Evolutionary conservation across 53 echinoderm and acorn worm species (phyloP).

Genomic region (Stichopus horrens): DNA sequence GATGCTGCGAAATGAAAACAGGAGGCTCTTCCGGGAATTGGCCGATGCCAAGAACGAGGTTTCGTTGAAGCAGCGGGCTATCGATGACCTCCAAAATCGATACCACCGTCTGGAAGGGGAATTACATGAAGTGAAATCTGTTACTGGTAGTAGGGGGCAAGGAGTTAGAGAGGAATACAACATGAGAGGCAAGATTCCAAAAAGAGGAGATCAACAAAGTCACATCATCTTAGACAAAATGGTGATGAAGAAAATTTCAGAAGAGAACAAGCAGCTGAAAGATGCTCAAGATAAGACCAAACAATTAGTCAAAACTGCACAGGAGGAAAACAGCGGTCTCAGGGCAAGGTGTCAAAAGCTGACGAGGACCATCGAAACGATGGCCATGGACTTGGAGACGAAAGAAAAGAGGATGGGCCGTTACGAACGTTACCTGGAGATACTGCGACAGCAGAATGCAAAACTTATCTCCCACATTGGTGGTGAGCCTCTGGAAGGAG

Average conservation of each 20-base stretch:
- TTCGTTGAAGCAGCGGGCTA: slow-evolving; percentile 56
- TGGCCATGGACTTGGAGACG: slow-evolving; percentile 11
- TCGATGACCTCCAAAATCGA: slow-evolving; percentile 60
- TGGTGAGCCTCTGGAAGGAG: background rate
- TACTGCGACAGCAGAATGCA: slow-evolving; percentile 19
- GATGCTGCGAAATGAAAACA: slow-evolving; percentile 88
- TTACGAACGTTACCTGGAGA: slow-evolving; percentile 30
- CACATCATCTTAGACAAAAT: slow-evolving; percentile 48
- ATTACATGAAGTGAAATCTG: slow-evolving; percentile 47
- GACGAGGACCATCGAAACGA: background rate
- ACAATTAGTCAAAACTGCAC: background rate
- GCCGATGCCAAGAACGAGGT: slow-evolving; percentile 68
- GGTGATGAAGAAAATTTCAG: background rate
- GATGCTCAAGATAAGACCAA: slow-evolving; percentile 7
- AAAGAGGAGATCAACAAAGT: slow-evolving; percentile 32
- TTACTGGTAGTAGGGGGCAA: background rate
- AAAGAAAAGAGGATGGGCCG: slow-evolving; percentile 17
- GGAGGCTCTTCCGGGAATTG: slow-evolving; percentile 73
- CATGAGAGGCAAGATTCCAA: background rate
- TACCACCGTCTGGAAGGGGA: slow-evolving; percentile 66
- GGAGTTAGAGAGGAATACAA: slow-evolving; percentile 58
- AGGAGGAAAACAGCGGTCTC: slow-evolving; percentile 13
- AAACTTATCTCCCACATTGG: slow-evolving; percentile 31
- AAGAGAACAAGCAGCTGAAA: slow-evolving; percentile 42
- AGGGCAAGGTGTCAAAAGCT: slow-evolving; percentile 11